Evolutionary conservation across 1,140 invertebrate species (phyloP), one percentile per base, ranked within the genome.

Genomic region (Coptotermes formosanus): DNA sequence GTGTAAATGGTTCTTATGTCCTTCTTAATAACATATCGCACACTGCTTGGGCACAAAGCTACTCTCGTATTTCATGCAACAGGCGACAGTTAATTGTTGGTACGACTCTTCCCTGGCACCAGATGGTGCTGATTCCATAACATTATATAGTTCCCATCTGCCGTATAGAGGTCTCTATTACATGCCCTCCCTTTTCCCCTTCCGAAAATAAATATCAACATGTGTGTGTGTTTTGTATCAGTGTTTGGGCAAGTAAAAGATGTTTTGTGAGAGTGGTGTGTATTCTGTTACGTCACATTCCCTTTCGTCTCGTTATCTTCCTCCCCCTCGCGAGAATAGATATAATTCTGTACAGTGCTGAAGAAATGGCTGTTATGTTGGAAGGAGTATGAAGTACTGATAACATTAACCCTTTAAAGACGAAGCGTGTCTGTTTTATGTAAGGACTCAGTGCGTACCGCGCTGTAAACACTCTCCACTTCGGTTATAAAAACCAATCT

Each of bases 161-260:
- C n/a, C 14, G 64, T 14, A 25, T 30, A 9, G 7, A 30, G 64
- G 64, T 75, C n/a, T 75, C 64, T 75, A 30, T 75, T 30, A 30
- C n/a, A 30, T 25, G 25, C 25, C n/a, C n/a, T 0, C 7, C 64
- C 19, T 19, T n/a, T 4, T 14, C 64, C 25, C 25, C 64, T 64
- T 38, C 38, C 38, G 0, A 25, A 30, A 75, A 30, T 75, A 75
- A 75, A 75, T 75, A 75, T 75, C 64, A n/a, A 75, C 64, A 75
- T 75, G n/a, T 75, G 64, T 75, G 64, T 75, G 64, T 75, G 25
- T 38, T 38, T 75, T 75, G 64, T 75, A 75, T 75, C 64, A 75
- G 64, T 75, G 64, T 75, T 75, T 30, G n/a, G 64, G 14, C 64
- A 75, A 75, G 64, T 14, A 30, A 75, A 75, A 30, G 64, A 75